These are phyloP conservation scores for Neotoxoptera formosana DNA, from an alignment of 1,140 invertebrate species.

Conservation along the genomic window DNA sequence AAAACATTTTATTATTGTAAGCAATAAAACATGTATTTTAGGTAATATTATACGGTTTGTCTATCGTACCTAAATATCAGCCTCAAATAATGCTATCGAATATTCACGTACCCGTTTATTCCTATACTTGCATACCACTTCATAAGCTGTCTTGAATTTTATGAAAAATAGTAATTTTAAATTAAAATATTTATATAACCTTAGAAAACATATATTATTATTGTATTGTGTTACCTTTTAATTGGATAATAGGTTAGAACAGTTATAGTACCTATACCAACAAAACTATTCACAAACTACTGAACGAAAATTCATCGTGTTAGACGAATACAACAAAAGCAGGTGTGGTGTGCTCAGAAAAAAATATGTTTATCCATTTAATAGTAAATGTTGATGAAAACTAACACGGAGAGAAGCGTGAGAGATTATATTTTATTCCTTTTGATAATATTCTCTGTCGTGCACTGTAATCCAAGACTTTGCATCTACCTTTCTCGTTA, in stretches of 20 bases:
- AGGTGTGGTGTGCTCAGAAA: not conserved
- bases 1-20: not conserved
- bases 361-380: not conserved
- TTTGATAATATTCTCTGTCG: not conserved
- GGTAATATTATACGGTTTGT: not conserved
- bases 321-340: not conserved
- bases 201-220: too few relatives aligned
- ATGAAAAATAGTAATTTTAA: too few relatives aligned
- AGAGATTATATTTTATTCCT: not conserved
- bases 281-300: not conserved
- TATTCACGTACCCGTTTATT: not conserved
- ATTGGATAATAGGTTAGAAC: too few relatives aligned
- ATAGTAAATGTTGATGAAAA: not conserved
- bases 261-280: too few relatives aligned
- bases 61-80: not conserved
- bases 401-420: not conserved
- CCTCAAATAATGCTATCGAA: not conserved
- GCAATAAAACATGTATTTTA: not conserved
- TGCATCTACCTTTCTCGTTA: not conserved
- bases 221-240: too few relatives aligned
- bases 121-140: not conserved
- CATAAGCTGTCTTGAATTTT: not conserved
- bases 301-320: not conserved
- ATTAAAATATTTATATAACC: not conserved
- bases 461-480: not conserved